Conservation (phyloP, 2,888 invertebrate species). For the Pristionchus entomophagus region DNA sequence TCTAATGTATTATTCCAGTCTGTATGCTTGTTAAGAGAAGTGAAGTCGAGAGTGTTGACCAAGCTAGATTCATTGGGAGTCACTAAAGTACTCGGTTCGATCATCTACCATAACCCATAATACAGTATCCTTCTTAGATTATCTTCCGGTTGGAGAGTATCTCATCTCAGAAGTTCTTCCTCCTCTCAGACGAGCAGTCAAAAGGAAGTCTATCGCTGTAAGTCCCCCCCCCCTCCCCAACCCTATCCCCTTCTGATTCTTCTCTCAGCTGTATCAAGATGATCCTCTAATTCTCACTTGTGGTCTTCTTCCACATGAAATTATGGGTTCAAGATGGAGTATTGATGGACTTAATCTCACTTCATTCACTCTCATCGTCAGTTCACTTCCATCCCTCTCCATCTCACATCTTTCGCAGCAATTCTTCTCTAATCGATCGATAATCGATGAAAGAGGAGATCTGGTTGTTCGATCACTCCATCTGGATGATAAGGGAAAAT, state of each 20-base stretch:
- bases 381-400: not conserved
- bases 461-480: not conserved
- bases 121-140: not conserved
- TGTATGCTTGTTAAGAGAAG: not conserved
- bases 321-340: constrained; percentile 16
- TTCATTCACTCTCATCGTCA: not conserved
- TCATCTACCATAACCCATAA: not conserved
- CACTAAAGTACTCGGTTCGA: not conserved
- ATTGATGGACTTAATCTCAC: constrained; percentile 31
- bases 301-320: constrained; percentile 41
- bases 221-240: not conserved
- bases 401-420: not conserved
- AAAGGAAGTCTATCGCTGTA: constrained; percentile 27
- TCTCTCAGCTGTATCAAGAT: constrained; percentile 20
- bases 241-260: not conserved
- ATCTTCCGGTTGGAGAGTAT: constrained; percentile 34
- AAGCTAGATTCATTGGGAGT: constrained; percentile 13
- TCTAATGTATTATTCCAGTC: too few relatives aligned
- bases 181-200: constrained; percentile 29
- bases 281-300: constrained; percentile 11
- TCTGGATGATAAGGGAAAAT: constrained; percentile 7
- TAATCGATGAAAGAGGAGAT: constrained; percentile 35
- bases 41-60: not conserved
- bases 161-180: constrained; percentile 27
- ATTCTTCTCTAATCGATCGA: constrained; percentile 17